Evolutionary conservation across 2,113 vertebrate species (phyloP).

Genomic region (Catharus fuscescens): DNA sequence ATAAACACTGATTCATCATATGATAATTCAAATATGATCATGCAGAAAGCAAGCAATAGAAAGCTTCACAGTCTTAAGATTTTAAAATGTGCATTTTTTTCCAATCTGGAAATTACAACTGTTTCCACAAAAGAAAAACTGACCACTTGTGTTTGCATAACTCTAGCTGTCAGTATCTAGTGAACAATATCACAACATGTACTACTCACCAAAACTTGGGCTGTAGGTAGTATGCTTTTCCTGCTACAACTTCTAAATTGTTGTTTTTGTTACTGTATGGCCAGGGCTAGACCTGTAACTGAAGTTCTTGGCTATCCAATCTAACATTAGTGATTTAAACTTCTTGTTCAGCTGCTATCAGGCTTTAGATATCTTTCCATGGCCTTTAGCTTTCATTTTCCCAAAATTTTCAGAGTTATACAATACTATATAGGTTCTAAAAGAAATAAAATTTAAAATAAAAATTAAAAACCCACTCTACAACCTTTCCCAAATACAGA

Average conservation of each 20-base stretch:
- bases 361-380: not conserved
- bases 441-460: not conserved
- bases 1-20: not conserved
- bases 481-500: not conserved
- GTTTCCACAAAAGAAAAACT: not conserved
- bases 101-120: not conserved
- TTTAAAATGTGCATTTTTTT: not conserved
- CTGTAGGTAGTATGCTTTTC: not conserved
- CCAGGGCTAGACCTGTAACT: not conserved
- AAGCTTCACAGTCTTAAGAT: not conserved
- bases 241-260: not conserved
- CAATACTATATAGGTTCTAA: not conserved
- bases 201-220: not conserved
- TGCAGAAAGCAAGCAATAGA: not conserved
- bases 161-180: not conserved
- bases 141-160: not conserved
- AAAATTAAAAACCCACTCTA: not conserved
- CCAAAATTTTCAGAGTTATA: not conserved
- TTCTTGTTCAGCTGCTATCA: not conserved
- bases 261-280: not conserved
- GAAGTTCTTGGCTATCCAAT: not conserved
- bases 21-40: not conserved
- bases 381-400: not conserved
- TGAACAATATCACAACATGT: not conserved
- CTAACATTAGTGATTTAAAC: not conserved